Evolutionary conservation across 2,888 invertebrate species (phyloP).

Genomic region (Tachystola acroxantha): DNA sequence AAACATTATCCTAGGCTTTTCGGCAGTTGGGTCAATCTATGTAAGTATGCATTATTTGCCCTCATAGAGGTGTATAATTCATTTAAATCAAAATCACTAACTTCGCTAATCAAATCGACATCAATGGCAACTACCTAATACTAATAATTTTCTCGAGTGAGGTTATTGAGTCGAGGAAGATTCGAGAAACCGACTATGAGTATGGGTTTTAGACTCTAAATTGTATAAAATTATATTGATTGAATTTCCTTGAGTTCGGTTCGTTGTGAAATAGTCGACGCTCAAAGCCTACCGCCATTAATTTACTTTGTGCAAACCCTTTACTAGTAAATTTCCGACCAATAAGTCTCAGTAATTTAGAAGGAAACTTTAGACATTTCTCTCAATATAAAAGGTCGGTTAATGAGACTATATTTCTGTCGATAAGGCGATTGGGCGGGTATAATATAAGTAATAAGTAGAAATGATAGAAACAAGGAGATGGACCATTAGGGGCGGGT

Average conservation of each 20-base stretch:
- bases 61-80: too few relatives aligned
- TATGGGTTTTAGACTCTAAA: too few relatives aligned
- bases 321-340: not conserved
- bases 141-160: too few relatives aligned
- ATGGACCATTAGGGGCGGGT: not conserved
- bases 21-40: too few relatives aligned
- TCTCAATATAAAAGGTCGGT: constrained; percentile 19
- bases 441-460: constrained; percentile 27
- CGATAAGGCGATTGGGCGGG: constrained; percentile 36
- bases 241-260: not conserved
- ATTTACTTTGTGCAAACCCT: not conserved
- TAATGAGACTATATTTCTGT: constrained; percentile 27
- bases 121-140: too few relatives aligned
- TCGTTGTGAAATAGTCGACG: not conserved
- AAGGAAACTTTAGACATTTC: constrained; percentile 16
- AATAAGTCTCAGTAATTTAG: constrained; percentile 1
- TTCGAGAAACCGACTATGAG: too few relatives aligned
- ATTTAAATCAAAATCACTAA: too few relatives aligned
- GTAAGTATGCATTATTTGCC: too few relatives aligned
- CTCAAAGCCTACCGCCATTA: not conserved
- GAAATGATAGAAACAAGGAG: not conserved
- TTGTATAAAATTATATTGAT: constrained; percentile 7
- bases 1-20: too few relatives aligned
- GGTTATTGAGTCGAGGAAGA: too few relatives aligned
- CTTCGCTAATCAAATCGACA: too few relatives aligned